Conservation (phyloP, 2,797 vertebrate species). For the Hippopotamyrus pictus region DNA sequence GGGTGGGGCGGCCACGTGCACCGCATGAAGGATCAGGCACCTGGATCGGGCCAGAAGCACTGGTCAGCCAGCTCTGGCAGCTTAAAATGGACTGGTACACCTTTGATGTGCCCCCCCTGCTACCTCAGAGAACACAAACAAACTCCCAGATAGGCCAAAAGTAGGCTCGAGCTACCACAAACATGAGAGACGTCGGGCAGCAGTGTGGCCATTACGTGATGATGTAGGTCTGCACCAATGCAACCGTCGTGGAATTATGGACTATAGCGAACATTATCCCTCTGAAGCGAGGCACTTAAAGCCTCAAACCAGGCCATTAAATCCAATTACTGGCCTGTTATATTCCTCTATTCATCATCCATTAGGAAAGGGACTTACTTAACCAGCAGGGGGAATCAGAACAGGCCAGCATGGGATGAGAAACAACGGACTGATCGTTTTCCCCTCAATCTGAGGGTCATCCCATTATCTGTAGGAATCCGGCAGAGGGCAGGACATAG, state of each 20-base stretch:
- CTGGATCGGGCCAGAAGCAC: background rate
- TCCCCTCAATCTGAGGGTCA: background rate
- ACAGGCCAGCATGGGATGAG: background rate
- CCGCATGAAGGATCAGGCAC: background rate
- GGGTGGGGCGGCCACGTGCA: background rate
- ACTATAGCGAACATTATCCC: background rate
- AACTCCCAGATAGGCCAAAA: background rate
- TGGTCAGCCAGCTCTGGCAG: background rate
- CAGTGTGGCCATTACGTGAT: background rate
- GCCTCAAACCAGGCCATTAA: slow-evolving; percentile 5
- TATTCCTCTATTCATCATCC: background rate
- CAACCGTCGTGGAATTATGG: background rate
- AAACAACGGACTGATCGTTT: background rate
- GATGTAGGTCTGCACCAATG: background rate
- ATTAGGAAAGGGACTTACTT: background rate
- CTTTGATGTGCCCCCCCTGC: background rate
- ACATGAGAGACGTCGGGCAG: background rate
- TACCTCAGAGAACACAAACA: background rate
- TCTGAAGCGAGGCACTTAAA: background rate
- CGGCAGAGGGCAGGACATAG: background rate
- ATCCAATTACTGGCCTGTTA: background rate
- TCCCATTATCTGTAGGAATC: background rate
- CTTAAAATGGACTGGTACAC: background rate
- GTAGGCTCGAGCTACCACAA: background rate
- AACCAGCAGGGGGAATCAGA: background rate